Evolutionary conservation across 2,888 invertebrate species (phyloP).

Genomic region (Cerastis leucographa): DNA sequence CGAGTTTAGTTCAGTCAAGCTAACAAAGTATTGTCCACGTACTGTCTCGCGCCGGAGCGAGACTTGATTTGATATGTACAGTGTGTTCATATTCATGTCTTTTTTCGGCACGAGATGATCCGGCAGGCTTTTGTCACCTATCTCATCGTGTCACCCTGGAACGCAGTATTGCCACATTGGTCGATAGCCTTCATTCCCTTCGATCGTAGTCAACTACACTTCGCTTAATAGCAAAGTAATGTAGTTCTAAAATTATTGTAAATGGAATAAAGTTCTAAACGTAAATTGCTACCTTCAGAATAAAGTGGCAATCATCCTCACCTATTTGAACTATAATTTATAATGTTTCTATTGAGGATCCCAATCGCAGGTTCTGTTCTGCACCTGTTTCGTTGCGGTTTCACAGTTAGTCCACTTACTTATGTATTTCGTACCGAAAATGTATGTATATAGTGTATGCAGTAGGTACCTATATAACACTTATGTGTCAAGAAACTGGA

Average conservation of each 20-base stretch:
- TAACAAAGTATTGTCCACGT: neutral
- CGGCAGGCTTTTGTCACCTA: neutral
- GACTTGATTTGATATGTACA: neutral
- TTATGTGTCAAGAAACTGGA: neutral
- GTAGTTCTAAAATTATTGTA: constrained; percentile 33
- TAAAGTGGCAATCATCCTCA: constrained; percentile 50
- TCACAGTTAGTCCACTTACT: constrained; percentile 15
- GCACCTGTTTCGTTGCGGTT: constrained; percentile 37
- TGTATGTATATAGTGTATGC: neutral
- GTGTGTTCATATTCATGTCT: neutral
- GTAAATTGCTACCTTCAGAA: constrained; percentile 49
- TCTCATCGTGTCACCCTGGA: constrained; percentile 15
- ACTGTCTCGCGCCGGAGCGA: neutral
- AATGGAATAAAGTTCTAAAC: constrained; percentile 45
- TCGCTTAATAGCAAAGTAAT: constrained; percentile 48
- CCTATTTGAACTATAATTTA: constrained; percentile 56
- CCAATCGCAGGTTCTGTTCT: constrained; percentile 39
- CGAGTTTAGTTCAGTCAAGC: constrained; percentile 61
- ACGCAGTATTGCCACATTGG: constrained; percentile 72
- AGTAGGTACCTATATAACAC: neutral
- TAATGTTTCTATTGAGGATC: constrained; percentile 52
- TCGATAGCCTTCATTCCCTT: constrained; percentile 61
- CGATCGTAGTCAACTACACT: constrained; percentile 50
- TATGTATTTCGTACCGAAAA: constrained; percentile 31
- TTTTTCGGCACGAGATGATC: neutral